Evolutionary conservation across 2,113 vertebrate species (phyloP), one percentile per base, ranked within the genome.

Genomic region (Phoenicopterus ruber): DNA sequence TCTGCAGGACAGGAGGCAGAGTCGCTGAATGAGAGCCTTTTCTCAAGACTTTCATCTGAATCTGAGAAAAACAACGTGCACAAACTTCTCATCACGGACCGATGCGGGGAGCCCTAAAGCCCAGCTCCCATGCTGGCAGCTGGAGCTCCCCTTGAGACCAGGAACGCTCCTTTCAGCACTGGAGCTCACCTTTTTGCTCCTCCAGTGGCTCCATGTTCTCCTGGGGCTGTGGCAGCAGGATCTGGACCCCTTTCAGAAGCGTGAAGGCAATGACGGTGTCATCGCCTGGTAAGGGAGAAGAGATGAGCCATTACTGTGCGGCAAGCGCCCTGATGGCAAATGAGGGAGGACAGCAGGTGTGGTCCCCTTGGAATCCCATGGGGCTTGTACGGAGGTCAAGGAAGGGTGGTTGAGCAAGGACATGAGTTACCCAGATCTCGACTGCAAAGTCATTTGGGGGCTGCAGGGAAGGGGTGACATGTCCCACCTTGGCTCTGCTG

Each of bases 171-270:
- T 57, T 22, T 15, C n/a, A 59, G 34, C 1, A 2, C 31, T 17
- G 13, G 42, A 14, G 72, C 94, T 98, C 81, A 98, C 97, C 95
- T 18, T 92, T 94, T 10, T 61, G 34, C 46, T 91, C 78, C 58
- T 32, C 12, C 24, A 47, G 3, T 54, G 11, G 71, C 32, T 83
- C 10, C 0, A 0, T 1, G 25, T 54, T 14, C 24, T 96, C 83
- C 32, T 12, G 63, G 7, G 63, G 46, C 24, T 88, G 95, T 11
- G 97, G 96, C 9, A 79, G 77, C 52, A 97, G 32, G 88, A 98
- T 84, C 87, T 97, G 94, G 5, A 98, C 25, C 13, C 97, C 98
- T 70, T 40, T 93, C 62, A 92, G 57, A 22, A 98, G 49, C 0
- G 81, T 87, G 95, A 97, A 98, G 65, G 76, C 49, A 14, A 98